Conservation (phyloP, 2,113 vertebrate genomes). For the Sorex araneus region DNA sequence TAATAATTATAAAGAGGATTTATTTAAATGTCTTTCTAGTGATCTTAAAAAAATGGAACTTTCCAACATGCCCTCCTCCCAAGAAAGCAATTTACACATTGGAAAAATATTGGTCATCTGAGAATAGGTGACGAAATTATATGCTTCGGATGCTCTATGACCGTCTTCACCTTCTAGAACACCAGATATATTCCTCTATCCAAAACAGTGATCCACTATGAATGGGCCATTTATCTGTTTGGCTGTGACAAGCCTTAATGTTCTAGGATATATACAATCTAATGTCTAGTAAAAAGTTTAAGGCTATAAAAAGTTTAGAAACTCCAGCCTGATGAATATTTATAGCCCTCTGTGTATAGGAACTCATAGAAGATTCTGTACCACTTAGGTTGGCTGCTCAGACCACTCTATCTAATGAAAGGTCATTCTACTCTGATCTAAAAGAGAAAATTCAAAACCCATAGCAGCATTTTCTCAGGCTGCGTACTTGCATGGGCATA, state of each 20-base stretch:
- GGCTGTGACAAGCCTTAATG: constrained; percentile 70
- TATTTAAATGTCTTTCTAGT: neutral
- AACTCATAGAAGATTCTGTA: constrained; percentile 73
- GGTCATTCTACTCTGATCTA: constrained; percentile 7
- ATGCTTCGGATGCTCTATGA: constrained; percentile 14
- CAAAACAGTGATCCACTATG: constrained; percentile 31
- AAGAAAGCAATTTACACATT: constrained; percentile 37
- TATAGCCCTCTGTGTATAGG: constrained; percentile 63
- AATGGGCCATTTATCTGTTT: constrained; percentile 72
- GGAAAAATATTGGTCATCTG: constrained; percentile 40
- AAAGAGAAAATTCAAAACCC: constrained; percentile 59
- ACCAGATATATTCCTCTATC: constrained; percentile 69
- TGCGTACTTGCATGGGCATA: neutral
- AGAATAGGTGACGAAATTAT: neutral
- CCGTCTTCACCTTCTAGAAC: constrained; percentile 32
- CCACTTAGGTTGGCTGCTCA: constrained; percentile 58
- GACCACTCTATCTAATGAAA: constrained; percentile 70
- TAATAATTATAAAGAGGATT: neutral
- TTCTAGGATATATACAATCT: constrained; percentile 69
- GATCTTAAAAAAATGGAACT: neutral
- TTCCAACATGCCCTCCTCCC: neutral
- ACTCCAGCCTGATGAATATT: constrained; percentile 70
- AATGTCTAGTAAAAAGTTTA: constrained; percentile 79
- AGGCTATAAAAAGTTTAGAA: constrained; percentile 77
- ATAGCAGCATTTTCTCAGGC: neutral